phyloP scores from a whole-genome alignment of 2,888 invertebrate species.

The Cheilosia pagana region DNA sequence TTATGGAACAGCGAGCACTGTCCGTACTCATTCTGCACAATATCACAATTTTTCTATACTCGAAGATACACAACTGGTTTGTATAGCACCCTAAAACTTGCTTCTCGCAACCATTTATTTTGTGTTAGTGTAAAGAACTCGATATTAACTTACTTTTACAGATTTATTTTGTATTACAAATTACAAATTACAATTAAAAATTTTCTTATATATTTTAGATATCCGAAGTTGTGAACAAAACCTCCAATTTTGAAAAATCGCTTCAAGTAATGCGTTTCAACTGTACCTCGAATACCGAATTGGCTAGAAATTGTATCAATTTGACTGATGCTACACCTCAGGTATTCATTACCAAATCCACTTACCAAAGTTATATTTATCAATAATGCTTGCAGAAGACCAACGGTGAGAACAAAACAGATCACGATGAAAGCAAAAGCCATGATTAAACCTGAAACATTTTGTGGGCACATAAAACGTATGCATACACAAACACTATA shows the following conservation, averaged over 20 bases:
- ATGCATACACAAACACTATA: not conserved
- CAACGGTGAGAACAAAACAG: conserved; percentile 2
- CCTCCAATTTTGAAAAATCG: conserved; percentile 49
- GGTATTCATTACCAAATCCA: conserved; percentile 21
- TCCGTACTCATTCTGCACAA: too few relatives aligned
- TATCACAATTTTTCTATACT: too few relatives aligned
- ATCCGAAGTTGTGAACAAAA: conserved; percentile 50
- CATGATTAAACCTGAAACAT: not conserved
- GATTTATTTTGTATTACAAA: not conserved
- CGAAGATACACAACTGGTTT: too few relatives aligned
- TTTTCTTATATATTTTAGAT: conserved; percentile 40
- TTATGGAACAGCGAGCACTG: too few relatives aligned
- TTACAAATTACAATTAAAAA: too few relatives aligned
- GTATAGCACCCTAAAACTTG: too few relatives aligned
- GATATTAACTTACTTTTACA: too few relatives aligned
- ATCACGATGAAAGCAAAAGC: not conserved
- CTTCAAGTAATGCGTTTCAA: conserved; percentile 48
- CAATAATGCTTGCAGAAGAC: not conserved
- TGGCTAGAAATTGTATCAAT: conserved; percentile 31
- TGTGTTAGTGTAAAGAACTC: too few relatives aligned
- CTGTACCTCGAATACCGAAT: conserved; percentile 35
- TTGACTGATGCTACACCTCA: conserved; percentile 26
- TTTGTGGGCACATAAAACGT: conserved; percentile 4
- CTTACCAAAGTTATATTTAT: not conserved
- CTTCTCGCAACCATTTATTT: too few relatives aligned